These are phyloP conservation scores for Dendroctonus valens DNA, from an alignment of 1,140 invertebrate species.

Conservation along the genomic window DNA sequence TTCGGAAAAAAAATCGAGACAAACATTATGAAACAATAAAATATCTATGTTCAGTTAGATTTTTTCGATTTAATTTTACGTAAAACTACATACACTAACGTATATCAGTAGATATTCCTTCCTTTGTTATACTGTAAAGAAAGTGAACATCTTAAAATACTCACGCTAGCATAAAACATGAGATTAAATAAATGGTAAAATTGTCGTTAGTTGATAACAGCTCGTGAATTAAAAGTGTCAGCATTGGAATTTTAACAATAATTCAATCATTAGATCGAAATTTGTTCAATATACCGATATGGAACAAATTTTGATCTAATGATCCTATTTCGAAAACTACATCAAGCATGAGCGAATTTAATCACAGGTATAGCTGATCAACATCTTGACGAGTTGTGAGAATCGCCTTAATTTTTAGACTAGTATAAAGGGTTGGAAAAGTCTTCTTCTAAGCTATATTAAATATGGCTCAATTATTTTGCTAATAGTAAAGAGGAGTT, in stretches of 20 bases:
- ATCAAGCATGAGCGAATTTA: constrained; percentile 11
- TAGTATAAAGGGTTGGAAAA: constrained; percentile 2
- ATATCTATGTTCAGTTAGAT: too few species aligned
- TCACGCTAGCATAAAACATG: too few species aligned
- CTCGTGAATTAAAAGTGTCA: neutral
- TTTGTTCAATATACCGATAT: neutral
- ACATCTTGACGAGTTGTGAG: constrained; percentile 15
- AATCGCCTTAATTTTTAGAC: neutral
- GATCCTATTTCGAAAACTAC: constrained; percentile 9
- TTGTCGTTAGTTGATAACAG: neutral
- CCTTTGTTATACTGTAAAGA: too few species aligned
- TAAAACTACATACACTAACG: too few species aligned
- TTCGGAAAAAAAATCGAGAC: too few species aligned
- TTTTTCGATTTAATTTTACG: too few species aligned
- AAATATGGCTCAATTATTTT: neutral
- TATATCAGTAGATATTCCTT: too few species aligned
- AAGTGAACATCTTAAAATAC: too few species aligned
- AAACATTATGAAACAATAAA: too few species aligned
- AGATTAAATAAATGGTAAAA: neutral
- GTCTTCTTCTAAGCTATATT: neutral
- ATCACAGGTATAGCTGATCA: constrained; percentile 20
- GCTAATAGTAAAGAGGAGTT: neutral
- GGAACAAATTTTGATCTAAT: neutral
- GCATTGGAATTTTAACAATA: neutral
- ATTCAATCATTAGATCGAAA: neutral